Evolutionary conservation across 2,797 vertebrate species (phyloP).

Genomic region (Enteromius radiatus): DNA sequence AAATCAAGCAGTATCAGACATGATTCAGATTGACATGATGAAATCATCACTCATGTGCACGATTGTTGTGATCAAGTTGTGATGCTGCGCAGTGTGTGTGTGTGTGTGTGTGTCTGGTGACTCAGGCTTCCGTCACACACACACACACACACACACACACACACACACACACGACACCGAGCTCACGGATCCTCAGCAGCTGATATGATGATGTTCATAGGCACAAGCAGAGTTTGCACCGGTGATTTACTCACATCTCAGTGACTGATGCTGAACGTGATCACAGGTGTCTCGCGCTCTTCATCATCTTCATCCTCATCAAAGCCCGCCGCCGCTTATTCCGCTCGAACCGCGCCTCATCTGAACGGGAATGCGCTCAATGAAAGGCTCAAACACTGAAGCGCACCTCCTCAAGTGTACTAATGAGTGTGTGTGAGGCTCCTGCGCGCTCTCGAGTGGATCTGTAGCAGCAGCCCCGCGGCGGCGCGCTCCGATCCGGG

Average conservation of each 20-base stretch:
- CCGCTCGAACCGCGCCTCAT: conserved; percentile 17
- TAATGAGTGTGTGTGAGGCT: conserved; percentile 38
- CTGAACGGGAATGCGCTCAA: not conserved
- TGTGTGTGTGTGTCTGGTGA: conserved; percentile 20
- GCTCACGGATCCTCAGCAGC: not conserved
- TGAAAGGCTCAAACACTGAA: not conserved
- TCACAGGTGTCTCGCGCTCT: conserved; percentile 43
- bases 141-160: not conserved
- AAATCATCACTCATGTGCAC: not conserved
- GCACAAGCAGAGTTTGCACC: not conserved
- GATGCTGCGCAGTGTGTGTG: conserved; percentile 13
- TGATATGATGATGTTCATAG: not conserved
- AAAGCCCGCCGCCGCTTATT: not conserved
- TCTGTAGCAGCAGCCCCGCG: conserved; percentile 28
- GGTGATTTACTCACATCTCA: conserved; percentile 38
- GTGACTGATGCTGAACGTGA: conserved; percentile 23
- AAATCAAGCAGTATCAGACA: not conserved
- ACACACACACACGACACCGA: conserved; percentile 4
- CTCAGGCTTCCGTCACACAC: conserved; percentile 36
- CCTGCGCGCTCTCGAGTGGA: conserved; percentile 17
- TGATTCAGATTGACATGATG: not conserved
- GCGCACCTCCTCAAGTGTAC: conserved; percentile 39
- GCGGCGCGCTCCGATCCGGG: conserved; percentile 50
- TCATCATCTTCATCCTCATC: conserved; percentile 22
- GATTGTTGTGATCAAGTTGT: conserved; percentile 25